A percentile compares a stretch with the other conserved stretches of the same genome.
These are phyloP conservation scores for Mionectes macconnelli DNA, from an alignment of 2,113 vertebrate species.

Conservation along the genomic window DNA sequence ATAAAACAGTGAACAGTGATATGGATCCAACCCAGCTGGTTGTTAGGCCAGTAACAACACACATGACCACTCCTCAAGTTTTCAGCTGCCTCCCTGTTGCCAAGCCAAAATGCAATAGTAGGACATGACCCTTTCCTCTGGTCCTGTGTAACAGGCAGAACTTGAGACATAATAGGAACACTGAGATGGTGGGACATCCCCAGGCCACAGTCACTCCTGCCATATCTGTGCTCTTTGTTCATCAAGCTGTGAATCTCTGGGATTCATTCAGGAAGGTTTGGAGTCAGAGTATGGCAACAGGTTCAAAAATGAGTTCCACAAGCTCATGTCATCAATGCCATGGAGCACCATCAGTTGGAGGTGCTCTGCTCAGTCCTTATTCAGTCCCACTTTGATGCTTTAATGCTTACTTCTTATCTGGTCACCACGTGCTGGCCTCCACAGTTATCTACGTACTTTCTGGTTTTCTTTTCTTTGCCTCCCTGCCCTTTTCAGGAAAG, in stretches of 20 bases:
- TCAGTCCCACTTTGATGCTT: background rate
- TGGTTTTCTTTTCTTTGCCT: background rate
- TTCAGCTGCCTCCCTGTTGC: background rate
- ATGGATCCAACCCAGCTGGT: background rate
- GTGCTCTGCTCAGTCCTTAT: background rate
- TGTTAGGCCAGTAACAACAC: background rate
- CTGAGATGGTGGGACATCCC: too few relatives aligned
- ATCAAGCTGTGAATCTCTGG: background rate
- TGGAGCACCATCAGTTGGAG: background rate
- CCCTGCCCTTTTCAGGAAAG: background rate
- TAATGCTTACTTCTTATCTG: background rate
- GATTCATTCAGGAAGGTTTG: background rate
- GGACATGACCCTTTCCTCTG: background rate
- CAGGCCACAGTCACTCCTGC: background rate
- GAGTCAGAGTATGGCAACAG: background rate
- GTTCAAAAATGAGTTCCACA: background rate
- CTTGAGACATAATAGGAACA: background rate
- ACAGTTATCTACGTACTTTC: background rate
- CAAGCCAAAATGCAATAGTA: background rate
- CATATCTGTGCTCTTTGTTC: background rate
- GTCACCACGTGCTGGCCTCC: background rate
- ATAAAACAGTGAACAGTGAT: background rate
- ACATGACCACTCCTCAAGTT: background rate
- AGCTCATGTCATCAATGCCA: background rate
- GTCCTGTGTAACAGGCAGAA: background rate